Evolutionary conservation across 2,797 vertebrate species (phyloP).

Genomic region (Astyanax mexicanus): DNA sequence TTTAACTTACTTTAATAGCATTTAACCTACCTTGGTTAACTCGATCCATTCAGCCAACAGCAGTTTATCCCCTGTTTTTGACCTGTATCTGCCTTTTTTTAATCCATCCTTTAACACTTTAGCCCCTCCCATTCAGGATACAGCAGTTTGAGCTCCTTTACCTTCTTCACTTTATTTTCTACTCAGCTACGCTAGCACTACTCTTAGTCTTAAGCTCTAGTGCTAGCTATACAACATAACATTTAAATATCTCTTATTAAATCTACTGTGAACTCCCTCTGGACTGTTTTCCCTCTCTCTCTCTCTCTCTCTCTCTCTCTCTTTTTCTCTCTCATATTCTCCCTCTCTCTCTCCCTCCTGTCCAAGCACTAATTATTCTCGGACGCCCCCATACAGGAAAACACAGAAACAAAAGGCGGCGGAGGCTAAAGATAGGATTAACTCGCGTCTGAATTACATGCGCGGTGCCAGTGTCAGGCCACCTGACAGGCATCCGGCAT

Average conservation of each 20-base stretch:
- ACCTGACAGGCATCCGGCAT: slow-evolving; percentile 77
- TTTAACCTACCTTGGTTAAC: too few species aligned
- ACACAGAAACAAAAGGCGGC: slow-evolving; percentile 57
- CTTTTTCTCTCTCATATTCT: too few species aligned
- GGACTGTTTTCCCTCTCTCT: slow-evolving; percentile 58
- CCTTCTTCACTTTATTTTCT: slow-evolving; percentile 66
- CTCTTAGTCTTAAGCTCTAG: slow-evolving; percentile 13
- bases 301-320: slow-evolving; percentile 52
- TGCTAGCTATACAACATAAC: not conserved
- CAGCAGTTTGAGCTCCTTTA: too few species aligned
- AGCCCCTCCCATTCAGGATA: too few species aligned
- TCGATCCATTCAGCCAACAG: too few species aligned
- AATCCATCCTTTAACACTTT: too few species aligned
- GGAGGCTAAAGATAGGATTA: slow-evolving; percentile 83
- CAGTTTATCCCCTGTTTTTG: too few species aligned
- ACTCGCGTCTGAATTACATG: slow-evolving; percentile 67
- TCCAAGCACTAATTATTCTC: slow-evolving; percentile 72
- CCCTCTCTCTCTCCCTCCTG: too few species aligned
- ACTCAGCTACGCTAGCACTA: slow-evolving; percentile 26
- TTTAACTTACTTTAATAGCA: too few species aligned
- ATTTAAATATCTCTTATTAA: slow-evolving; percentile 81
- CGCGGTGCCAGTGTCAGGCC: slow-evolving; percentile 72
- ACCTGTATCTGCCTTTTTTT: too few species aligned
- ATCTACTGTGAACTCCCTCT: slow-evolving; percentile 46
- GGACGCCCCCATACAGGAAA: slow-evolving; percentile 61